Percentiles rank a stretch among this genome's conserved stretches.
phyloP scores from a whole-genome alignment of 1,140 invertebrate genomes.

The Globodera rostochiensis region DNA sequence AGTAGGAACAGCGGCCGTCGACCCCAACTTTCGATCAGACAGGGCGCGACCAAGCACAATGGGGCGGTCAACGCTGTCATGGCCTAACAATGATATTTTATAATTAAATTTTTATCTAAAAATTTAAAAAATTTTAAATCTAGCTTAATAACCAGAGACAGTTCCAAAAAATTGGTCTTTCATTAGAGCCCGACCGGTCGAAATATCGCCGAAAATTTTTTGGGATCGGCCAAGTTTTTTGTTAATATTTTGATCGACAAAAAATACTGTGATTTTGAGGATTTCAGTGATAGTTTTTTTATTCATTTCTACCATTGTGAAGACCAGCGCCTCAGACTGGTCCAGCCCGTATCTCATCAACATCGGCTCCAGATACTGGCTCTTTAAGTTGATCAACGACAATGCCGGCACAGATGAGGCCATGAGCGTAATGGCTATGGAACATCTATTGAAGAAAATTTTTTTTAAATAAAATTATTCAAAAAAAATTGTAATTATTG shows the following conservation, averaged over 20 bases:
- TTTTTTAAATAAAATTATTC: background rate
- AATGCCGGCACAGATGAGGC: conserved; percentile 35
- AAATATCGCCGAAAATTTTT: background rate
- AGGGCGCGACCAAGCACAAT: conserved; percentile 19
- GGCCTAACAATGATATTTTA: background rate
- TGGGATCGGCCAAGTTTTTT: too few species aligned
- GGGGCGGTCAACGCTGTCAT: conserved; percentile 17
- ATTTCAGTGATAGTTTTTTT: too few species aligned
- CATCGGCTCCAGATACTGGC: conserved; percentile 48
- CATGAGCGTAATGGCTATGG: conserved; percentile 34
- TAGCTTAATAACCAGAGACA: background rate
- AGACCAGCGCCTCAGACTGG: conserved; percentile 28
- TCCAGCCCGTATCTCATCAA: conserved; percentile 46
- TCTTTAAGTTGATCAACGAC: conserved; percentile 47
- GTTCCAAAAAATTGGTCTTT: background rate
- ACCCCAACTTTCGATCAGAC: conserved; percentile 19
- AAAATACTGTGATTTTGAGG: too few species aligned
- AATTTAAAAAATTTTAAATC: background rate
- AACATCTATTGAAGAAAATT: conserved; percentile 34
- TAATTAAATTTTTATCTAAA: background rate
- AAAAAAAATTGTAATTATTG: background rate
- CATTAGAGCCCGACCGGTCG: too few species aligned
- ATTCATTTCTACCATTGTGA: conserved; percentile 16
- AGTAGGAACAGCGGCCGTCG: conserved; percentile 24
- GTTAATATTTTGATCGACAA: too few species aligned